Base-by-base conservation (phyloP, 1,140 invertebrate genomes). In the Charaxes varanes region DNA sequence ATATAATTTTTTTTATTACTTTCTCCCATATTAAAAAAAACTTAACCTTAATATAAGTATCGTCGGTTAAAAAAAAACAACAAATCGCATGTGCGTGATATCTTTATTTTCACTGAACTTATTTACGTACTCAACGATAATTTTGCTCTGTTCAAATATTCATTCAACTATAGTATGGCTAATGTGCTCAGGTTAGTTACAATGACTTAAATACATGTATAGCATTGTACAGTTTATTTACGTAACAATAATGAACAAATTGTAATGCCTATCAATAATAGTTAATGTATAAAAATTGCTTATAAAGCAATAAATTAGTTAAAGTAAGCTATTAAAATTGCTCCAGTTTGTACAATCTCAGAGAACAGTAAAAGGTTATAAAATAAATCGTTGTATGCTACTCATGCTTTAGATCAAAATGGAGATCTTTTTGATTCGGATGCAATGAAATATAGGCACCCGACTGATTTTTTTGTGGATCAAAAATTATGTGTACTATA, bases 71-170 rank as follows among this genome's bases (percentile, higher is more conserved):
- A 77, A 78, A 70, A 54, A 78, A 74, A 72, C 57, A 62, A 61
- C 43, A 31, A 47, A 34, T 79, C 74, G 74, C 74, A 76, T 79
- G 74, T 79, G 74, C 74, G 71, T 76, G 64, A 79, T 77, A 76
- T 67, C 77, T 55, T 76, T 74, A 77, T 76, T 71, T 60, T 61
- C 69, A 69, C 56, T 65, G 67, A 74, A 74, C 62, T 68, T 71
- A 62, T 61, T 69, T 54, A 65, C 45, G 46, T 64, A 60, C 44
- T 62, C 63, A 62, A 70, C 59, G 62, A 72, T 55, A 69, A 69
- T 61, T 65, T 71, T 66, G 69, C 66, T 60, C 59, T 63, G 62
- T 76, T 69, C 57, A 76, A 68, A 60, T 54, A 70, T 78, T 74
- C 57, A 61, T 62, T 70, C 66, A 70, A 64, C 63, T 77, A 72